phyloP scores from a whole-genome alignment of 2,797 vertebrate species.

The Tolypeutes matacus region DNA sequence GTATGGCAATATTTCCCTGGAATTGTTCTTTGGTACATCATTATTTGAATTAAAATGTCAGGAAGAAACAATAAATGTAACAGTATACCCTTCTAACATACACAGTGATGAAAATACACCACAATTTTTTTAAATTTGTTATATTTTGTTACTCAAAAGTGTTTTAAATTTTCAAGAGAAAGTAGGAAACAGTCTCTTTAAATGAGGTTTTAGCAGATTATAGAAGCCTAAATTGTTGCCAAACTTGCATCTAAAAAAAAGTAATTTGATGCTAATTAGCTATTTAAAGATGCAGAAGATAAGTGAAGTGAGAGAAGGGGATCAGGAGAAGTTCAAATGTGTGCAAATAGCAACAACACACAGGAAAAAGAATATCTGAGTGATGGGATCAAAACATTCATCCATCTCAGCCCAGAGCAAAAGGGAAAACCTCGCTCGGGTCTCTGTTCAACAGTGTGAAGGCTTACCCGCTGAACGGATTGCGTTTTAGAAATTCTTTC shows the following conservation, averaged over 20 bases:
- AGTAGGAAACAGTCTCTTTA: neutral
- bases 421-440: neutral
- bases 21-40: constrained; percentile 15
- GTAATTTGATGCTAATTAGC: constrained; percentile 54
- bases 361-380: neutral
- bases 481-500: constrained; percentile 48
- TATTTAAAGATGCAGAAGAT: constrained; percentile 43
- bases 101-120: neutral
- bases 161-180: constrained; percentile 53
- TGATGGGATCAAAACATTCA: neutral
- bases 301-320: neutral
- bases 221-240: constrained; percentile 57
- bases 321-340: neutral
- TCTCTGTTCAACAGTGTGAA: constrained; percentile 49
- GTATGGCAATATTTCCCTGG: neutral
- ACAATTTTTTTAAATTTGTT: neutral
- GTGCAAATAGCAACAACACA: neutral
- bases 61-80: constrained; percentile 19
- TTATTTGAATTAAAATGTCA: constrained; percentile 28
- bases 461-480: constrained; percentile 28
- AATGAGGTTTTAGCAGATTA: constrained; percentile 16
- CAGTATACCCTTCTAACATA: neutral
- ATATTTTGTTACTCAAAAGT: neutral
- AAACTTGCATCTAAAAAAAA: constrained; percentile 57
- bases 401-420: constrained; percentile 21